These are phyloP conservation scores for Ceyx erithaca DNA, from an alignment of 2,797 vertebrate species.

Conservation along the genomic window DNA sequence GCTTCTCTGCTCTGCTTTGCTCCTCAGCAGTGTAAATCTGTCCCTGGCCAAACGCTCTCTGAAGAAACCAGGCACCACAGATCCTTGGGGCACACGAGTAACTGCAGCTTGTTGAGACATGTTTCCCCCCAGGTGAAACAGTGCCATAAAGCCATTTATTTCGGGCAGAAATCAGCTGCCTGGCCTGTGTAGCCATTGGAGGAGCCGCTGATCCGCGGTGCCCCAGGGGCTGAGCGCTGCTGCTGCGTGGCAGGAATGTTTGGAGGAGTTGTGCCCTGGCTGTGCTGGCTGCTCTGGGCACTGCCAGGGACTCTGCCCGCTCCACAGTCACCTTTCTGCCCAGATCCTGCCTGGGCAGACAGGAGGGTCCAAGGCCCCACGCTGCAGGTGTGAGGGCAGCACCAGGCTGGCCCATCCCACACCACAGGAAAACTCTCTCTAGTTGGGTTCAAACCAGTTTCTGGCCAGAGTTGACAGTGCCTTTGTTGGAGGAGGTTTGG, in stretches of 20 bases:
- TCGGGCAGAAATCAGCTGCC: not conserved
- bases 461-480: no score
- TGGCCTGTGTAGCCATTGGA: not conserved
- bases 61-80: not conserved
- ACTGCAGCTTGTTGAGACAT: not conserved
- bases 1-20: not conserved
- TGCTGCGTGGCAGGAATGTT: not conserved
- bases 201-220: not conserved
- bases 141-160: conserved; percentile 1
- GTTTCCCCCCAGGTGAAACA: not conserved
- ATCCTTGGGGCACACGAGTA: not conserved
- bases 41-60: not conserved
- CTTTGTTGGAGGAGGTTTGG: no score
- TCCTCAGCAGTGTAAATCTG: conserved; percentile 16
- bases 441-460: no score
- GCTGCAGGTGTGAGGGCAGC: no score
- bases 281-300: not conserved
- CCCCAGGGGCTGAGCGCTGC: not conserved
- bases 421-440: no score
- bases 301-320: not conserved
- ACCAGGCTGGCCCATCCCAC: no score
- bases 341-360: rapidly evolving
- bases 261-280: rapidly evolving
- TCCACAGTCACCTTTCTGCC: not conserved
- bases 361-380: no score